phyloP scores from a whole-genome alignment of 1,140 invertebrate species.

The Trachymyrmex cornetzi region DNA sequence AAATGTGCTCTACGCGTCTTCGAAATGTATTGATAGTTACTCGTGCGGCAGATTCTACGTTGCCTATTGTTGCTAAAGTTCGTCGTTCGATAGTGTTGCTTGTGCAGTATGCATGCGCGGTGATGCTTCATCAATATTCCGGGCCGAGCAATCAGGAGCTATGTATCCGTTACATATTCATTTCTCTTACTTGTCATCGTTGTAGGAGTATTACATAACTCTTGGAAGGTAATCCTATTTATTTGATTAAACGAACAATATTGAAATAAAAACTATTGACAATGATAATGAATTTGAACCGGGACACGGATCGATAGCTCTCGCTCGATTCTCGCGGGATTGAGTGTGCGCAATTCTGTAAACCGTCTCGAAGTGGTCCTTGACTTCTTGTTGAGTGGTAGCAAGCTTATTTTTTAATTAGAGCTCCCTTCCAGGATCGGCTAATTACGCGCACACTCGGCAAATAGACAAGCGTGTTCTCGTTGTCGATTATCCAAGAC shows the following conservation, averaged over 20 bases:
- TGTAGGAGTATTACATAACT: conserved; percentile 16
- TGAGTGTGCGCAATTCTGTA: conserved; percentile 40
- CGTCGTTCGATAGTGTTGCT: conserved; percentile 48
- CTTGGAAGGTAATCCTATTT: not conserved
- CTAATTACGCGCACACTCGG: conserved; percentile 70
- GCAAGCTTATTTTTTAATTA: conserved; percentile 67
- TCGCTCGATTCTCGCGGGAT: conserved; percentile 2
- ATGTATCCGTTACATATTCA: not conserved
- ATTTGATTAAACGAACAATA: conserved; percentile 21
- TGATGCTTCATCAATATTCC: conserved; percentile 49
- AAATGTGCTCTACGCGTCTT: conserved; percentile 1
- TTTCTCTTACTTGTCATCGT: conserved; percentile 1
- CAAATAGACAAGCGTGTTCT: conserved; percentile 54
- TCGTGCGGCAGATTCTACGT: conserved; percentile 25
- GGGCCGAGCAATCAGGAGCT: conserved; percentile 12
- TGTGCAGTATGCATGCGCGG: conserved; percentile 47
- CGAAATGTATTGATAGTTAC: conserved; percentile 41
- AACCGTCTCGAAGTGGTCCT: conserved; percentile 44
- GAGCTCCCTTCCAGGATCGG: conserved; percentile 40
- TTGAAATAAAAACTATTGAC: not conserved
- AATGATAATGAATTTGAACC: conserved; percentile 9
- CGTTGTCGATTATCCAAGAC: conserved; percentile 54
- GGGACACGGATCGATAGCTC: conserved; percentile 36
- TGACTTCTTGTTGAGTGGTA: conserved; percentile 31
- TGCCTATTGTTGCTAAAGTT: conserved; percentile 53